These are phyloP conservation scores for Alcedo atthis DNA, from an alignment of 2,797 vertebrate species.

Conservation along the genomic window DNA sequence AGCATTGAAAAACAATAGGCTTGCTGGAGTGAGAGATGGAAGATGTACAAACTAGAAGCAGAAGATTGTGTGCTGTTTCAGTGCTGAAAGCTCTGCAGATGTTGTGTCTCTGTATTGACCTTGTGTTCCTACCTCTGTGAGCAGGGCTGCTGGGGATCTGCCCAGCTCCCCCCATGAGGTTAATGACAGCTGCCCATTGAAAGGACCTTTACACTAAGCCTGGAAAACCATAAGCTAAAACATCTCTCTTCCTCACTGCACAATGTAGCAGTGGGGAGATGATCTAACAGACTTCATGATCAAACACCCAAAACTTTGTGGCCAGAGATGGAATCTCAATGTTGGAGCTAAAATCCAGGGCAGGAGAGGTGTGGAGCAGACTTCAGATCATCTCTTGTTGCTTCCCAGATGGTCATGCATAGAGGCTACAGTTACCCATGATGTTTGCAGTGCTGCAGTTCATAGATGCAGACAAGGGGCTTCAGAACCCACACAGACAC, in stretches of 20 bases:
- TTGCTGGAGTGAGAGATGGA: neutral
- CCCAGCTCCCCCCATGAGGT: neutral
- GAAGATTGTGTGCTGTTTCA: neutral
- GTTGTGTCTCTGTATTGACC: neutral
- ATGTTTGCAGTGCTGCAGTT: neutral
- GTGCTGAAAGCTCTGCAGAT: neutral
- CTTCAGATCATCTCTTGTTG: neutral
- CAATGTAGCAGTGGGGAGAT: no score
- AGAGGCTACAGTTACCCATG: fast-evolving
- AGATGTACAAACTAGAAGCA: neutral
- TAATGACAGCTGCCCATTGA: neutral
- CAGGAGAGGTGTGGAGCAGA: neutral
- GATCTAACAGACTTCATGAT: neutral
- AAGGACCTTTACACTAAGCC: neutral
- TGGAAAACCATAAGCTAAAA: neutral
- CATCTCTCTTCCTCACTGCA: fast-evolving
- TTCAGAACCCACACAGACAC: neutral
- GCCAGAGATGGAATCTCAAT: neutral
- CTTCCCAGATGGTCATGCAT: neutral
- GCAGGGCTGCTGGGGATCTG: fast-evolving
- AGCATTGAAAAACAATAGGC: constrained; percentile 56
- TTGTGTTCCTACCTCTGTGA: neutral
- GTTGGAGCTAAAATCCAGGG: neutral
- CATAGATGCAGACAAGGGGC: neutral
- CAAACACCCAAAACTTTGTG: neutral